These are phyloP conservation scores for Stegodyphus mimosarum DNA, from an alignment of 1,140 invertebrate genomes.

Conservation along the genomic window DNA sequence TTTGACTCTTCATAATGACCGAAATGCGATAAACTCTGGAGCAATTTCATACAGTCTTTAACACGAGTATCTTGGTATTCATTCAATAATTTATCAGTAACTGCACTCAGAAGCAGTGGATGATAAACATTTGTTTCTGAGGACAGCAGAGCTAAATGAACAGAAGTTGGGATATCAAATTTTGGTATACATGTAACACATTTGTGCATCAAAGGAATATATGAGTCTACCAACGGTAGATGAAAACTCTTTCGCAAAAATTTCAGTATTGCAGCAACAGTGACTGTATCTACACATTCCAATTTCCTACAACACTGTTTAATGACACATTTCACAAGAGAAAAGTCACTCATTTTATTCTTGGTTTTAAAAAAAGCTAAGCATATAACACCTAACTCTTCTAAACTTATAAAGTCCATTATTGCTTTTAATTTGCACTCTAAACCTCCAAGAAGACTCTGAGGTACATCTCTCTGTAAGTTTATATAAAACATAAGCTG, in stretches of 20 bases:
- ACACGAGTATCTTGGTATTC: conserved; percentile 19
- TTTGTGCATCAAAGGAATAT: conserved; percentile 5
- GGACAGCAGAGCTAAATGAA: conserved; percentile 33
- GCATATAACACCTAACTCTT: conserved; percentile 43
- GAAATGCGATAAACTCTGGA: conserved; percentile 19
- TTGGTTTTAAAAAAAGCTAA: conserved; percentile 43
- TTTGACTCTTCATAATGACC: conserved; percentile 5
- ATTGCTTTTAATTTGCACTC: not conserved
- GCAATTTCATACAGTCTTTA: conserved; percentile 37
- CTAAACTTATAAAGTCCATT: not conserved
- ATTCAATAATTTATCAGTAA: conserved; percentile 2
- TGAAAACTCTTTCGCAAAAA: conserved; percentile 31
- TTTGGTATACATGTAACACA: not conserved
- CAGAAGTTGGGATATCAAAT: conserved; percentile 15
- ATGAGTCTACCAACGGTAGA: not conserved
- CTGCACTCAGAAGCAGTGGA: conserved; percentile 21
- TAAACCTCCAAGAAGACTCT: not conserved
- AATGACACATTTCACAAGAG: conserved; percentile 3
- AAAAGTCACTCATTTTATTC: conserved; percentile 13
- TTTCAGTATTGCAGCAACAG: conserved; percentile 26
- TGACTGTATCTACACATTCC: not conserved
- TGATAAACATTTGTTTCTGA: conserved; percentile 28
- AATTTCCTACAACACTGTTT: not conserved
- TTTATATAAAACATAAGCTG: conserved; percentile 50
- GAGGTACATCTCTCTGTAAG: conserved; percentile 24